phyloP scores from a whole-genome alignment of 1,140 invertebrate genomes.

The Eufriesea mexicana region DNA sequence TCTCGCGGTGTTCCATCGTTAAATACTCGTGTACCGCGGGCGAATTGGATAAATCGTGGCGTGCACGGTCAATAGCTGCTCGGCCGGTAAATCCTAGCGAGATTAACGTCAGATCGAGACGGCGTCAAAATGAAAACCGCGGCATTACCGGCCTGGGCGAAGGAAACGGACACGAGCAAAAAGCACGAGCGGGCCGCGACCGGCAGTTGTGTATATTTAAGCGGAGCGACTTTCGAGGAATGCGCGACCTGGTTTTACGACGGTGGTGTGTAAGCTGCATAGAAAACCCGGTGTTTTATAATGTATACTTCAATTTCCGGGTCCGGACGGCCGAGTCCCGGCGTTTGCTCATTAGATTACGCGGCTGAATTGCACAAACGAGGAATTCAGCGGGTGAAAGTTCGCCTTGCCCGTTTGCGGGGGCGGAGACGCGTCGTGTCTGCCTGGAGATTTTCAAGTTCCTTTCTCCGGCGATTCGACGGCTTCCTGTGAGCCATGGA shows the following conservation, averaged over 20 bases:
- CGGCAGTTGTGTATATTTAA: conserved; percentile 24
- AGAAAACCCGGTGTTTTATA: conserved; percentile 59
- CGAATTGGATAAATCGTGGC: not conserved
- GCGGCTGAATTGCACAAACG: conserved; percentile 61
- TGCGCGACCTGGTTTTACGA: conserved; percentile 58
- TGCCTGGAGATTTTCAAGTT: conserved; percentile 40
- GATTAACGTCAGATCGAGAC: not conserved
- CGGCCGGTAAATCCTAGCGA: not conserved
- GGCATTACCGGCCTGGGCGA: no score
- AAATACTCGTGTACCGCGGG: no score
- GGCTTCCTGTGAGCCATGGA: conserved; percentile 20
- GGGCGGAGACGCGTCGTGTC: conserved; percentile 2
- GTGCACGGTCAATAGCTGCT: not conserved
- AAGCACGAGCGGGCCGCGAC: not conserved
- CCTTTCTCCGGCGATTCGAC: conserved; percentile 19
- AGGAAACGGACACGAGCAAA: not conserved
- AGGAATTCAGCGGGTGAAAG: conserved; percentile 58
- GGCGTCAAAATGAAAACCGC: not conserved
- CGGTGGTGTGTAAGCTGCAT: conserved; percentile 32
- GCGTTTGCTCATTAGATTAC: conserved; percentile 68
- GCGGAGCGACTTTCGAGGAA: conserved; percentile 43
- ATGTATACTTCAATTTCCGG: conserved; percentile 77
- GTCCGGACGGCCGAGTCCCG: conserved; percentile 41
- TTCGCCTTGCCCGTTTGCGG: conserved; percentile 7
- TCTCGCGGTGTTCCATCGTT: no score